Evolutionary conservation across 2,797 vertebrate genomes (phyloP).

Genomic region (Psittacula derbiana): DNA sequence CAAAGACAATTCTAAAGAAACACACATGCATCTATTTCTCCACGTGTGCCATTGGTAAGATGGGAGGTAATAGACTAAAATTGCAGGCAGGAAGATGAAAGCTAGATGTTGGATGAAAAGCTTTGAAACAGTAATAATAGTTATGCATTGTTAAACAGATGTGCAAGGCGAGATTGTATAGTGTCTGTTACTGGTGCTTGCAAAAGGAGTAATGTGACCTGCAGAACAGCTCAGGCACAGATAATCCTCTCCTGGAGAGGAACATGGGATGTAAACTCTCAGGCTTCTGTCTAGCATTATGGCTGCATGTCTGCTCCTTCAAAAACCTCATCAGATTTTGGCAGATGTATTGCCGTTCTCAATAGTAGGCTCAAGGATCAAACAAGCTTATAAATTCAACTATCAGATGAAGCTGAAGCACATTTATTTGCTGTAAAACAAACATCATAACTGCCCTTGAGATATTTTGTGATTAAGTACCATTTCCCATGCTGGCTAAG

Average conservation of each 20-base stretch:
- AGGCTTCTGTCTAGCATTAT: background rate
- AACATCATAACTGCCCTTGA: background rate
- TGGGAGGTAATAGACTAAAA: background rate
- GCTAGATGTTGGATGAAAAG: background rate
- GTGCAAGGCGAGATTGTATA: background rate
- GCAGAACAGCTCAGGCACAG: background rate
- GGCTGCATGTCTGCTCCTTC: background rate
- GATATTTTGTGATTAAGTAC: slow-evolving; percentile 25
- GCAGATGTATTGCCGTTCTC: background rate
- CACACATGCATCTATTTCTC: rapidly evolving
- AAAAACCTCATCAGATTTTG: background rate
- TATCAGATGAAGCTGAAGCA: background rate
- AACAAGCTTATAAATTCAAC: background rate
- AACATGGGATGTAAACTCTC: rapidly evolving
- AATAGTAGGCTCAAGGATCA: background rate
- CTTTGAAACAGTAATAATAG: background rate
- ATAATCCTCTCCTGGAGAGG: rapidly evolving
- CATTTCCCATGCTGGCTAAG: background rate
- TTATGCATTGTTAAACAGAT: background rate
- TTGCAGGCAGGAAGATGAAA: background rate
- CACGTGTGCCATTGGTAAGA: background rate
- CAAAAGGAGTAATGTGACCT: background rate
- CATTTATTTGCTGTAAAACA: slow-evolving; percentile 3
- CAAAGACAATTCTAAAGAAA: background rate
- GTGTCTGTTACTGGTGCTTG: background rate